phyloP scores from a whole-genome alignment of 2,797 vertebrate genomes.

The Agapornis canus region DNA sequence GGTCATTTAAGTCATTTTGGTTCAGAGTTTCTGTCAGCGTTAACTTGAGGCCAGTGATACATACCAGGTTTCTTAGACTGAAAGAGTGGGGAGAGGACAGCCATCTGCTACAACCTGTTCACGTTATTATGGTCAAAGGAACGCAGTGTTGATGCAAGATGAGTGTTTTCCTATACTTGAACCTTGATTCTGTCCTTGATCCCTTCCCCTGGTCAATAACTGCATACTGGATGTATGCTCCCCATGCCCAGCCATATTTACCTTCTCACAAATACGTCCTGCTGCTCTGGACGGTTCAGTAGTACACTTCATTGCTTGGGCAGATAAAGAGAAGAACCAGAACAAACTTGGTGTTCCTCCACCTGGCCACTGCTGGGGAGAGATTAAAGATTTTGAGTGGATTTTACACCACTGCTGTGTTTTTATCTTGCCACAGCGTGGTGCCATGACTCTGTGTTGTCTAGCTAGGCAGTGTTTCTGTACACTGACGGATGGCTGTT shows the following conservation, averaged over 20 bases:
- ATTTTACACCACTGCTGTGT: neutral
- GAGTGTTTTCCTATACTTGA: neutral
- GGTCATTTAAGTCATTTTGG: neutral
- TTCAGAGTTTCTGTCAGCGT: neutral
- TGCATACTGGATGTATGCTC: neutral
- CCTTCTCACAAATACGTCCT: neutral
- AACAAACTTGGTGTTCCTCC: neutral
- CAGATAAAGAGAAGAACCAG: neutral
- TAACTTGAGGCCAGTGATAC: neutral
- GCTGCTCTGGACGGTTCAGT: neutral
- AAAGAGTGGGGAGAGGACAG: neutral
- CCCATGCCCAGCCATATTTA: neutral
- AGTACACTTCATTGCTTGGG: neutral
- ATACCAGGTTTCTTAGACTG: neutral
- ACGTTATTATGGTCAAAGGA: fast-evolving
- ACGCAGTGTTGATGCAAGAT: neutral
- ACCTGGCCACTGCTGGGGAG: fast-evolving
- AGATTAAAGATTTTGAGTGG: neutral
- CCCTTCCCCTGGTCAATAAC: neutral
- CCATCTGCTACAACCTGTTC: neutral
- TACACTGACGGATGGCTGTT: neutral
- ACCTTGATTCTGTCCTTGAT: neutral
- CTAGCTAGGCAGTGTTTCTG: neutral
- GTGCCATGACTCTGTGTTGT: neutral
- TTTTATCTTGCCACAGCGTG: conserved; percentile 46